Percentiles rank a stretch among this genome's conserved stretches.
Conservation (phyloP, 2,113 vertebrate species). For the Anarrhichthys ocellatus region DNA sequence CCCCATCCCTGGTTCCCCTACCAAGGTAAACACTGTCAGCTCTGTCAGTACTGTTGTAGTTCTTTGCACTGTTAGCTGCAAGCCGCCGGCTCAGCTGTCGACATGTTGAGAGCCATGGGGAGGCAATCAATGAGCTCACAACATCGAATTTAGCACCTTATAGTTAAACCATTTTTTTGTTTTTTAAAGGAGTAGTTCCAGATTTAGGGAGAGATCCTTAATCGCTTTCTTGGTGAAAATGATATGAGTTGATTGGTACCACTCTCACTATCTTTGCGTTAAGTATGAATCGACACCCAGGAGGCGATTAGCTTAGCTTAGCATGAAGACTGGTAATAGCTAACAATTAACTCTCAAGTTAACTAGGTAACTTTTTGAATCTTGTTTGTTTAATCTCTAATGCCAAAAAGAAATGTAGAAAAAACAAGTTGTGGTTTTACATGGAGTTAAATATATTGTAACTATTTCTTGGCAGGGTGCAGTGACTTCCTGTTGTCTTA, state of each 20-base stretch:
- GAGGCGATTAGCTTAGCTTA: neutral
- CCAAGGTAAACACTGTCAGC: too few species aligned
- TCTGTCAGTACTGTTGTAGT: neutral
- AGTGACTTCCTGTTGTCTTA: neutral
- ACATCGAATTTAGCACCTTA: neutral
- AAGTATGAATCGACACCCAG: neutral
- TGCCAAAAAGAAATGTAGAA: neutral
- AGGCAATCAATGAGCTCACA: neutral
- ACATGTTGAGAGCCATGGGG: neutral
- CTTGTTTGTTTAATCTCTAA: neutral
- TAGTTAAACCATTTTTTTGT: neutral
- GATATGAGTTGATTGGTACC: neutral
- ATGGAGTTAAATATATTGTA: neutral
- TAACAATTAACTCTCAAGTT: neutral
- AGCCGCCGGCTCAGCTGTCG: neutral
- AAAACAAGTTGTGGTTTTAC: neutral
- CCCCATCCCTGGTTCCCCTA: too few species aligned
- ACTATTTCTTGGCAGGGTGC: neutral
- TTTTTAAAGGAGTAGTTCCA: neutral
- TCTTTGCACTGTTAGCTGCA: neutral
- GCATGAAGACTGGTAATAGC: neutral
- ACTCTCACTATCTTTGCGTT: neutral
- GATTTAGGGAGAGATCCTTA: neutral
- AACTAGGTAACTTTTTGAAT: neutral
- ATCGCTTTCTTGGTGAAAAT: neutral